Evolutionary conservation across 1,140 invertebrate species (phyloP), one percentile per base, ranked within the genome.

Genomic region (Ostrea denselamellosa): DNA sequence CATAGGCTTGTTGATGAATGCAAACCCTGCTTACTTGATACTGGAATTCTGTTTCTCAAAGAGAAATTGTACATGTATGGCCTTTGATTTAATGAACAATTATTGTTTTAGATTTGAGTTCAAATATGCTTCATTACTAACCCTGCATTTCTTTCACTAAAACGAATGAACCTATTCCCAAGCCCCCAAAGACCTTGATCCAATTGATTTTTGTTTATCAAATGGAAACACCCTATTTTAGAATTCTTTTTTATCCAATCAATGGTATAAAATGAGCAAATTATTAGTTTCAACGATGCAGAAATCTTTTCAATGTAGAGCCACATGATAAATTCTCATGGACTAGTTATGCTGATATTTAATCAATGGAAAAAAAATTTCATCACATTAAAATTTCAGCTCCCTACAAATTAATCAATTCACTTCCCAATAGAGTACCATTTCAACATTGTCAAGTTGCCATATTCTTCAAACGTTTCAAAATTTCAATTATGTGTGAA

Each of bases 401-500:
- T 84, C 83, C 83, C 52, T n/a, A n/a, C 17, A 84, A 84, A 84
- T 54, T 51, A 83, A 56, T 84, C 12, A 53, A 84, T 84, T 53
- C 25, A 54, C 54, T 84, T 54, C 83, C n/a, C 68, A 77, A 34
- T 77, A 22, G 68, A 77, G 68, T 77, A 77, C 22, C 68, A 77
- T 77, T 77, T 28, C 68, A 77, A 8, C 68, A 77, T 77, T 77
- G 28, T 77, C 68, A 77, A 25, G 25, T 25, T 77, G 68, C 28
- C 68, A 77, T 77, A 77, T 77, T 77, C 68, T 77, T 77, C 68
- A 77, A 77, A 77, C 68, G 8, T 28, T 77, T 77, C 68, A 77
- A 77, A 25, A 54, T 53, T 83, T 83, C 53, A 54, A 83, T 83
- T 83, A 83, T 83, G 82, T 83, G 82, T 54, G 82, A 83, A 83